These are phyloP conservation scores for Penaeus japonicus DNA, from an alignment of 1,140 invertebrate genomes.

Conservation along the genomic window DNA sequence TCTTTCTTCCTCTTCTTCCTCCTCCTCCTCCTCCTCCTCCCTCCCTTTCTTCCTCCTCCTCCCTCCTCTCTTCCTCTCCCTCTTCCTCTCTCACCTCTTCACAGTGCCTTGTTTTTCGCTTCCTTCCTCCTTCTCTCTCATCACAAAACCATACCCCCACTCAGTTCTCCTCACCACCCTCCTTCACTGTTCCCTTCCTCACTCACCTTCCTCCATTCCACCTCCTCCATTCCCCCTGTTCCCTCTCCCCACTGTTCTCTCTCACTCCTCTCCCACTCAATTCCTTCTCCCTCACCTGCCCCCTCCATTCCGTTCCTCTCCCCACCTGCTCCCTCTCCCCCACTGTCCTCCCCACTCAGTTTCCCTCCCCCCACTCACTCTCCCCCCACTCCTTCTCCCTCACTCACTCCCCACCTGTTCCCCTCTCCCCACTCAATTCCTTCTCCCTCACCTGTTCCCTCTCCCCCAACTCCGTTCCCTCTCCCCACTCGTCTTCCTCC, in stretches of 20 bases:
- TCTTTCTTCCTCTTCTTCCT: background rate
- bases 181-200: too few relatives aligned
- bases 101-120: background rate
- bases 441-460: background rate
- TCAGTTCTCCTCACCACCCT: too few relatives aligned
- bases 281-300: background rate
- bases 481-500: background rate
- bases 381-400: background rate
- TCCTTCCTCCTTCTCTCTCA: too few relatives aligned
- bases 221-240: too few relatives aligned
- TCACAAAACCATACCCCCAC: too few relatives aligned
- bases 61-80: background rate
- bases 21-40: background rate
- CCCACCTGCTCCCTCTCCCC: too few relatives aligned
- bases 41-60: background rate
- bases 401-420: background rate
- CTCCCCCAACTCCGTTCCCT: background rate
- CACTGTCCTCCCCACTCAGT: background rate
- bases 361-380: background rate
- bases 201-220: too few relatives aligned
- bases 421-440: background rate
- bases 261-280: background rate
- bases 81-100: background rate
- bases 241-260: background rate
- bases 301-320: too few relatives aligned